Evolutionary conservation across 2,113 vertebrate species (phyloP), one percentile per base, ranked within the genome.

Genomic region (Aphelocoma coerulescens): DNA sequence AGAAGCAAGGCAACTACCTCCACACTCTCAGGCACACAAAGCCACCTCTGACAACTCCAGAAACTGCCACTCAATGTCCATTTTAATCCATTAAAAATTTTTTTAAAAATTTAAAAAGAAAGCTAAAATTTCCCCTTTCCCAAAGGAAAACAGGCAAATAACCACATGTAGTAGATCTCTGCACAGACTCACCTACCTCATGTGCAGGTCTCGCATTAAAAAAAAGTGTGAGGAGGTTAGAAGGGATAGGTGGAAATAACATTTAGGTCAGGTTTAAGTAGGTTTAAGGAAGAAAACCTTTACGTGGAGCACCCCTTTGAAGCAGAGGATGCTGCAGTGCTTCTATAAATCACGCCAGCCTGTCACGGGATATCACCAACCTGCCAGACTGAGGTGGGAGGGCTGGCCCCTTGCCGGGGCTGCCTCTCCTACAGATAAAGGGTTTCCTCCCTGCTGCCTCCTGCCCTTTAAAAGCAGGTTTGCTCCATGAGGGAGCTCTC

Each of bases 381-480:
- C 92, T 69, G 77, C 32, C 77, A 74, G 73, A 21, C 51, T 49
- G 81, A 58, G 77, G 87, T 30, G 21, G 30, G 24, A 74, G 62
- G 41, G 62, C 61, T 84, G 87, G 58, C 44, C 30, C 58, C 66
- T 54, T 15, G 63, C 78, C 20, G 26, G 66, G 65, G 62, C 59
- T 91, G 89, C 63, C 49, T 80, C 59, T 94, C 57, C 75, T 52
- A 44, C 43, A 26, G 24, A 9, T 51, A 54, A 86, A 80, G 44
- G 13, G 28, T 59, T 84, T 81, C 57, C 85, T 84, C 54, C 85
- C 80, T 62, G 46, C 82, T 63, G 74, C 13, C 79, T 89, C 67
- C 78, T 74, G 85, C 85, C 54, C 88, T 94, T 75, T 78, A n/a
- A 78, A 84, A 78, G 90, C 76, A 92, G 48, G 65, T 68, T 78